Percentiles rank a stretch among this genome's conserved stretches.
phyloP scores from a whole-genome alignment of 2,888 invertebrate genomes.

The Morpho helenor region DNA sequence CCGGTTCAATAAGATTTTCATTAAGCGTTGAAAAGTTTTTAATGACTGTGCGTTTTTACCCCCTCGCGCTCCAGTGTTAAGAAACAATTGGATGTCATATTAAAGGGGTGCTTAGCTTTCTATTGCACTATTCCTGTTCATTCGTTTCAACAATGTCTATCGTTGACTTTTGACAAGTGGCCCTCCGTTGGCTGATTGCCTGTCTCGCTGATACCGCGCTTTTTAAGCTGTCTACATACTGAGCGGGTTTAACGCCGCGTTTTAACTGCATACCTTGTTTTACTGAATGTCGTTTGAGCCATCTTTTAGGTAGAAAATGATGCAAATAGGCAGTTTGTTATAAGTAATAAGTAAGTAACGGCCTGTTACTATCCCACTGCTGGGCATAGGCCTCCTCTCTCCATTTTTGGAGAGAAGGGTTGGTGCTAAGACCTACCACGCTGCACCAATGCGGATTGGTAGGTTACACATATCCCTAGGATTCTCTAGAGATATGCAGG shows the following conservation, averaged over 20 bases:
- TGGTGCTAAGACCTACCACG: too few relatives aligned
- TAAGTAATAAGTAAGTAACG: too few relatives aligned
- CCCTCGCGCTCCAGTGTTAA: constrained; percentile 35
- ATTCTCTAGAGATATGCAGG: too few relatives aligned
- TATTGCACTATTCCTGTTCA: constrained; percentile 20
- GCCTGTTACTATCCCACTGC: too few relatives aligned
- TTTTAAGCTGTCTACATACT: constrained; percentile 14
- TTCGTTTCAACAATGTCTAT: constrained; percentile 19
- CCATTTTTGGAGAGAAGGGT: too few relatives aligned
- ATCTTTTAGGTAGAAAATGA: too few relatives aligned
- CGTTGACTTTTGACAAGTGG: constrained; percentile 21
- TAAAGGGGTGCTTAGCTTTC: constrained; percentile 18
- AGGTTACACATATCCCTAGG: too few relatives aligned
- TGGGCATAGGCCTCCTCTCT: too few relatives aligned
- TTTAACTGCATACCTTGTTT: not conserved
- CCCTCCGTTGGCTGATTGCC: constrained; percentile 25
- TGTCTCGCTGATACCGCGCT: constrained; percentile 20
- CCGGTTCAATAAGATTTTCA: constrained; percentile 75
- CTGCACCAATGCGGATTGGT: too few relatives aligned
- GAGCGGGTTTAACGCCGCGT: constrained; percentile 1
- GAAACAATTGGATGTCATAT: constrained; percentile 23
- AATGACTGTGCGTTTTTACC: constrained; percentile 63
- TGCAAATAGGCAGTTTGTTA: too few relatives aligned
- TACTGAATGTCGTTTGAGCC: not conserved
- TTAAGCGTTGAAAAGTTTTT: constrained; percentile 74